Percentiles rank a stretch among this genome's conserved stretches.
Evolutionary conservation across 2,888 invertebrate genomes (phyloP).

Genomic region (Lordiphosa andalusiaca): DNA sequence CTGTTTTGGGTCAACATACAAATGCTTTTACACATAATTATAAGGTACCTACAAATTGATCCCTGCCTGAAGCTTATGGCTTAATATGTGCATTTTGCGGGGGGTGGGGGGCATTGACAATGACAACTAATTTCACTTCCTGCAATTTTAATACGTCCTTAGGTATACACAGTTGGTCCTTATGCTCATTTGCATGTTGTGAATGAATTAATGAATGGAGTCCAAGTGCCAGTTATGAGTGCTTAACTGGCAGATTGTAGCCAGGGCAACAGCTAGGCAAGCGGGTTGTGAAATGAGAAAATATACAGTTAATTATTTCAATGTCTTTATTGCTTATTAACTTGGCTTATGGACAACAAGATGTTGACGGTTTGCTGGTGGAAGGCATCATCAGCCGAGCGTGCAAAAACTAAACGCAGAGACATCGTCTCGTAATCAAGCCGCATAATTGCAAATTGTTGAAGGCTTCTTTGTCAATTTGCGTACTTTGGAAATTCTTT

Average conservation of each 20-base stretch:
- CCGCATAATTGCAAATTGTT: constrained; percentile 55
- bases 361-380: not conserved
- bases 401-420: constrained; percentile 16
- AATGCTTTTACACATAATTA: no score
- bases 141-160: constrained; percentile 4
- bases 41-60: no score
- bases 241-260: not conserved
- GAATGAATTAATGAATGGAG: constrained; percentile 9
- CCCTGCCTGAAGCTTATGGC: no score
- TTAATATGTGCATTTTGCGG: no score
- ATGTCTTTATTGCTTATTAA: constrained; percentile 33
- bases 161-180: not conserved
- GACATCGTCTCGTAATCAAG: constrained; percentile 41
- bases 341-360: constrained; percentile 19
- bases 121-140: constrained; percentile 12
- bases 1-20: no score
- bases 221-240: constrained; percentile 9
- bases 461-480: constrained; percentile 58
- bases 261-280: constrained; percentile 3
- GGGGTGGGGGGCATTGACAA: no score
- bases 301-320: constrained; percentile 32
- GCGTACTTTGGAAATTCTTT: constrained; percentile 58
- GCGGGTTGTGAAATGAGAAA: not conserved
- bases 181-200: constrained; percentile 10
- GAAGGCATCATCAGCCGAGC: constrained; percentile 37